Evolutionary conservation across 30 jellyfish, hydroid and myxozoan genomes (phyloP), one percentile per base, ranked within the genome.

Genomic region (Pseudorhiza aurosa): DNA sequence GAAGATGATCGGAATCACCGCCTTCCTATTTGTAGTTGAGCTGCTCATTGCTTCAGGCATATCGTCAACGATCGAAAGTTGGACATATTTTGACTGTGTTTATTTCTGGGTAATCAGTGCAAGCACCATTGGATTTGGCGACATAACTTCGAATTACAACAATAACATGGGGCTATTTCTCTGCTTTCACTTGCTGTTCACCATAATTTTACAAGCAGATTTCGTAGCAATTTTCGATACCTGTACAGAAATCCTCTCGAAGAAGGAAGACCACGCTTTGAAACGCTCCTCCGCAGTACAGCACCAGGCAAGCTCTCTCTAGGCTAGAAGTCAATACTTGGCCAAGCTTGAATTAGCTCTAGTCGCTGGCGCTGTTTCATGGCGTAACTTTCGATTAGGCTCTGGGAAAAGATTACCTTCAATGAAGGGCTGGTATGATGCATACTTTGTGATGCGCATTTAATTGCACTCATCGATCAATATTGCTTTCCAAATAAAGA

Each of bases 81-180:
- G 73, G 81, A 18, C 55, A 8, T 58, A 33, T 44, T 31, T 58
- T 25, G 72, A 77, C 37, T 40, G 79, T 10, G 19, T 77, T 19
- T 77, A 77, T 27, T 77, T 40, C 89, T 36, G 80, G 80, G 39
- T 59, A n/a, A 77, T 77, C 35, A 77, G 58, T 12, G 68, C 78
- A n/a, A 53, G 79, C 14, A 58, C 81, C 24, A 77, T 77, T 19
- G 89, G 89, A 12, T 77, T 77, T 36, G 89, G 89, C 2, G 81
- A 72, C 29, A 21, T 35, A 8, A 47, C 43, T 2, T 14, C 10
- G 14, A 19, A 27, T 15, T 27, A 42, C 17, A 42, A 26, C 15
- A 22, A 26, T 5, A 36, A 15, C 29, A 28, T 8, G 9, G 65
- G 65, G 12, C 40, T 19, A 29, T 24, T 42, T 36, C 67, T 68